Percentiles rank a stretch among this genome's conserved stretches.
phyloP scores from a whole-genome alignment of 1,140 invertebrate species.

The Diachasma alloeum region DNA sequence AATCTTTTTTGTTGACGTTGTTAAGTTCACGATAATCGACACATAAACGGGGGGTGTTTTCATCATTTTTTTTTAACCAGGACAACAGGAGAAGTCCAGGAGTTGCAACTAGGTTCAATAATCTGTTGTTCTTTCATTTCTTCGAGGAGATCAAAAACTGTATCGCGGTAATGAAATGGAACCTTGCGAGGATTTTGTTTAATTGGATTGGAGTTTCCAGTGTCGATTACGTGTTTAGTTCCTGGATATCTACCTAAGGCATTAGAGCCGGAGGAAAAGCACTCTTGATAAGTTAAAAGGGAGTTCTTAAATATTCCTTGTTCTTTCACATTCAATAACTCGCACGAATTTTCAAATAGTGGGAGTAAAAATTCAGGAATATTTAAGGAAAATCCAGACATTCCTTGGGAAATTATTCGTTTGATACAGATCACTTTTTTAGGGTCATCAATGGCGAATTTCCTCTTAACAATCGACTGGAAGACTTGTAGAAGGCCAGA shows the following conservation, averaged over 20 bases:
- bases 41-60: slow-evolving; percentile 59
- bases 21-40: slow-evolving; percentile 62
- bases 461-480: not conserved
- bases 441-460: not conserved
- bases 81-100: slow-evolving; percentile 45
- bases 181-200: no score
- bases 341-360: not conserved
- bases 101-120: no score
- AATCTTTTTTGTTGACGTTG: slow-evolving; percentile 46
- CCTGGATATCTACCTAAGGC: not conserved
- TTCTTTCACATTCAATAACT: not conserved
- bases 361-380: not conserved
- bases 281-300: not conserved
- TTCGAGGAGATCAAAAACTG: no score
- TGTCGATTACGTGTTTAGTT: slow-evolving; percentile 17
- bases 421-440: not conserved
- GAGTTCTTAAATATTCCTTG: not conserved
- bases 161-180: no score
- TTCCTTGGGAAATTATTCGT: not conserved
- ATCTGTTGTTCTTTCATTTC: no score
- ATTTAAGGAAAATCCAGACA: no score
- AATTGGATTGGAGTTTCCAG: slow-evolving; percentile 6
- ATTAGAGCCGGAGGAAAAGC: not conserved
- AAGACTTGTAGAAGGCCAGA: not conserved
- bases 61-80: slow-evolving; percentile 52